Conservation (phyloP, 2,888 invertebrate genomes). For the Archips xylosteana region DNA sequence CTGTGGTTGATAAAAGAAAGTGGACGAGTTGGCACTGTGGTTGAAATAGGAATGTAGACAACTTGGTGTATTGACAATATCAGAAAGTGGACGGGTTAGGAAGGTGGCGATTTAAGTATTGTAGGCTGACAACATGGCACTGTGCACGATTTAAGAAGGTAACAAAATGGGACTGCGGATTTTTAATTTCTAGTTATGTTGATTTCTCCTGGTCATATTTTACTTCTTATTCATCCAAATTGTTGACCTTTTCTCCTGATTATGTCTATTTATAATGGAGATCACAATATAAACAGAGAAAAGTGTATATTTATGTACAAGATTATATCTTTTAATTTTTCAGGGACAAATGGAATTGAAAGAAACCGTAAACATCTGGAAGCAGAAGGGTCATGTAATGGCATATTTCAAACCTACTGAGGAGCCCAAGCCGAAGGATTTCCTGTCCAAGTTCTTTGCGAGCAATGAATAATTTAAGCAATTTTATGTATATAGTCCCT, state of each 20-base stretch:
- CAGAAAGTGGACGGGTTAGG: neutral
- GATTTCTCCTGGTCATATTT: too few relatives aligned
- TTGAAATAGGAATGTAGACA: too few relatives aligned
- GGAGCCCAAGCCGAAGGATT: conserved; percentile 95
- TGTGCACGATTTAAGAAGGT: too few relatives aligned
- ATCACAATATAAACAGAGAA: neutral
- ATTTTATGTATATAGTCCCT: conserved; percentile 33
- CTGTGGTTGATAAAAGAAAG: too few relatives aligned
- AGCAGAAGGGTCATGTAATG: conserved; percentile 96
- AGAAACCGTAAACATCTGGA: conserved; percentile 94
- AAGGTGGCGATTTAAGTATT: too few relatives aligned
- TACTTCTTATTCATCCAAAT: neutral
- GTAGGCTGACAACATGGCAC: too few relatives aligned
- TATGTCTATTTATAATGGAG: too few relatives aligned
- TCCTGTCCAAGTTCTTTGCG: conserved; percentile 95
- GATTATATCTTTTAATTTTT: conserved; percentile 10
- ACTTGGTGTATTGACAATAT: neutral
- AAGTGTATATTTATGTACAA: too few relatives aligned
- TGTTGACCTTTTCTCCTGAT: neutral
- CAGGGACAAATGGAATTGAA: conserved; percentile 98
- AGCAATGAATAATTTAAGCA: conserved; percentile 82
- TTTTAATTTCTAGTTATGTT: neutral
- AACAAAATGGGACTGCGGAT: neutral
- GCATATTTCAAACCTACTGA: conserved; percentile 93
- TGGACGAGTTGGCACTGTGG: too few relatives aligned